phyloP scores from a whole-genome alignment of 2,888 invertebrate genomes.

The Drosophila recens region DNA sequence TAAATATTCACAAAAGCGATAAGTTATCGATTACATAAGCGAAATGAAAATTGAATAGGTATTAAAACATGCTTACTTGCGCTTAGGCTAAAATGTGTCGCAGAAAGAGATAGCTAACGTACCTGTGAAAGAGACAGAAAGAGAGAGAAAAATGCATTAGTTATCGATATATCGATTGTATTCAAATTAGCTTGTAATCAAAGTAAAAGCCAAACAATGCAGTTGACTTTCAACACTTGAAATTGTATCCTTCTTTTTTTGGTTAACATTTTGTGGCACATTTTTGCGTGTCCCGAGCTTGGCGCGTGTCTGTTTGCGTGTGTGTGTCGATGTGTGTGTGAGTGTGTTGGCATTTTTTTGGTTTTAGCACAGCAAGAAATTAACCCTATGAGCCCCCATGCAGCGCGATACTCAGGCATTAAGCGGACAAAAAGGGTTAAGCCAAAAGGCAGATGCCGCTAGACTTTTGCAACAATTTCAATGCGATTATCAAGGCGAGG shows the following conservation, averaged over 20 bases:
- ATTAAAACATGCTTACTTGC: conserved; percentile 33
- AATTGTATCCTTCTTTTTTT: conserved; percentile 11
- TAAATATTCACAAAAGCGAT: too few relatives aligned
- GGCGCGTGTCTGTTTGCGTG: conserved; percentile 33
- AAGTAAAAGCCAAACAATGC: conserved; percentile 2
- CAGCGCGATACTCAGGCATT: conserved; percentile 31
- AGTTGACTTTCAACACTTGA: conserved; percentile 17
- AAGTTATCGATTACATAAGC: too few relatives aligned
- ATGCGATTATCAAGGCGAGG: conserved; percentile 50
- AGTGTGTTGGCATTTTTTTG: conserved; percentile 43
- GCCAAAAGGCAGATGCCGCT: conserved; percentile 46
- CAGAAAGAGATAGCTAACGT: conserved; percentile 24
- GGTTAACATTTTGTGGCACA: conserved; percentile 49
- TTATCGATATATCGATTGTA: conserved; percentile 14
- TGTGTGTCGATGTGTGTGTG: conserved; percentile 28
- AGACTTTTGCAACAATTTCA: conserved; percentile 51
- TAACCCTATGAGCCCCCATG: conserved; percentile 52
- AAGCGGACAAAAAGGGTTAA: conserved; percentile 34
- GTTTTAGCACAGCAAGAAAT: conserved; percentile 38
- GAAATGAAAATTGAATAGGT: not conserved
- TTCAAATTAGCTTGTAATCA: not conserved
- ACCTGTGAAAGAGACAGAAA: conserved; percentile 42
- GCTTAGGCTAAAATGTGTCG: not conserved
- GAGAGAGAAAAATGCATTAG: not conserved
- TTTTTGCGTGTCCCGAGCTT: conserved; percentile 37